These are phyloP conservation scores for Anhinga rufa DNA, from an alignment of 2,113 vertebrate genomes.

Conservation along the genomic window DNA sequence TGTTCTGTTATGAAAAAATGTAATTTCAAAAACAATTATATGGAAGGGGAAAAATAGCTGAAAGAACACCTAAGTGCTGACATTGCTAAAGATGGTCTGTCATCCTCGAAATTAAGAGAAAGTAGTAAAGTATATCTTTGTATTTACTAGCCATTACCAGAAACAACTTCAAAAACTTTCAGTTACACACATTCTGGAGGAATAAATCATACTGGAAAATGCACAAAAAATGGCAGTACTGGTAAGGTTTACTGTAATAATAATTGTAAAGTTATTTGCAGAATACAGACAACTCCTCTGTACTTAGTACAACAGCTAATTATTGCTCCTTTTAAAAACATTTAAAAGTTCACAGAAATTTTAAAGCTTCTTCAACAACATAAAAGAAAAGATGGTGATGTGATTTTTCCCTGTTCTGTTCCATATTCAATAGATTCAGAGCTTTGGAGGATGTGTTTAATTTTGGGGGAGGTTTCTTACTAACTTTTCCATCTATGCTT, in stretches of 20 bases:
- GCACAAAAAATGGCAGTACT: not conserved
- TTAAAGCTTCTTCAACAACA: not conserved
- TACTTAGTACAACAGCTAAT: not conserved
- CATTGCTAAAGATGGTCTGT: not conserved
- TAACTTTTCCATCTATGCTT: not conserved
- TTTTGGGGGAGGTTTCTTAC: not conserved
- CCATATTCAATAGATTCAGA: not conserved
- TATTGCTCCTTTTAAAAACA: not conserved
- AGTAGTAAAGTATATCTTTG: not conserved
- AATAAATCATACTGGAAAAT: not conserved
- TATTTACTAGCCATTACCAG: not conserved
- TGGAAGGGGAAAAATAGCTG: not conserved
- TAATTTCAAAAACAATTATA: not conserved
- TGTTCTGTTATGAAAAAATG: not conserved
- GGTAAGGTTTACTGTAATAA: not conserved
- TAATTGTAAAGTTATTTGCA: not conserved
- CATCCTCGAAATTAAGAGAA: not conserved
- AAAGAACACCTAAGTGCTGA: not conserved
- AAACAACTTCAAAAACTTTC: not conserved
- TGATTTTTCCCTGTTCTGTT: not conserved
- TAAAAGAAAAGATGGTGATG: not conserved
- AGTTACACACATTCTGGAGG: not conserved
- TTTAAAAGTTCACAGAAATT: not conserved
- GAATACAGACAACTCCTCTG: not conserved
- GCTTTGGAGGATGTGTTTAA: not conserved